Conservation (phyloP, 1,140 invertebrate species). For the Ylistrum balloti region DNA sequence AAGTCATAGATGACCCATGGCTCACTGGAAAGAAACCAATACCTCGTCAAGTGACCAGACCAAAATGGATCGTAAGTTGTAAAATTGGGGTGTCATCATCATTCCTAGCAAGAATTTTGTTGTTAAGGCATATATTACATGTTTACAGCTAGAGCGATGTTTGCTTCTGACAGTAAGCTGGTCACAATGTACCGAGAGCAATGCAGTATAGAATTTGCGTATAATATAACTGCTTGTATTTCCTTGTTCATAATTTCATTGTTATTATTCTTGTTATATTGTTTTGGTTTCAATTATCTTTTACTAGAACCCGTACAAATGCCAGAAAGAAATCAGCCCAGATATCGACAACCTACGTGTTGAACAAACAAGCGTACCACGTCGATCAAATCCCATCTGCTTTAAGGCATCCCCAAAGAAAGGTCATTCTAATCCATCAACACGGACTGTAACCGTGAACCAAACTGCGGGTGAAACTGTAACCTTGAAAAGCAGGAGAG, state of each 20-base stretch:
- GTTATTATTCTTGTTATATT: too few relatives aligned
- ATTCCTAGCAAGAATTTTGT: too few relatives aligned
- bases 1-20: conserved; percentile 95
- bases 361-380: background rate
- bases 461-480: conserved; percentile 65
- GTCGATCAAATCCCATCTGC: conserved; percentile 24
- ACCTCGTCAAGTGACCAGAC: conserved; percentile 60
- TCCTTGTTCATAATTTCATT: too few relatives aligned
- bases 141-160: too few relatives aligned
- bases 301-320: conserved; percentile 41
- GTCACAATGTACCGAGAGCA: too few relatives aligned
- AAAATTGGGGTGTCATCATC: background rate
- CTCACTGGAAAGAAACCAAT: conserved; percentile 81
- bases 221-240: too few relatives aligned
- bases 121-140: too few relatives aligned
- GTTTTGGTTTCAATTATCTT: background rate
- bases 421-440: conserved; percentile 27
- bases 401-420: conserved; percentile 51
- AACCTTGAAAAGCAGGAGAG: conserved; percentile 60
- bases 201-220: too few relatives aligned
- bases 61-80: conserved; percentile 66
- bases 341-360: background rate
- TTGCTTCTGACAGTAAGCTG: too few relatives aligned
- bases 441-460: conserved; percentile 63
- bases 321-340: background rate